These are phyloP conservation scores for Coenobita brevimanus DNA, from an alignment of 1,140 invertebrate genomes.

Conservation along the genomic window DNA sequence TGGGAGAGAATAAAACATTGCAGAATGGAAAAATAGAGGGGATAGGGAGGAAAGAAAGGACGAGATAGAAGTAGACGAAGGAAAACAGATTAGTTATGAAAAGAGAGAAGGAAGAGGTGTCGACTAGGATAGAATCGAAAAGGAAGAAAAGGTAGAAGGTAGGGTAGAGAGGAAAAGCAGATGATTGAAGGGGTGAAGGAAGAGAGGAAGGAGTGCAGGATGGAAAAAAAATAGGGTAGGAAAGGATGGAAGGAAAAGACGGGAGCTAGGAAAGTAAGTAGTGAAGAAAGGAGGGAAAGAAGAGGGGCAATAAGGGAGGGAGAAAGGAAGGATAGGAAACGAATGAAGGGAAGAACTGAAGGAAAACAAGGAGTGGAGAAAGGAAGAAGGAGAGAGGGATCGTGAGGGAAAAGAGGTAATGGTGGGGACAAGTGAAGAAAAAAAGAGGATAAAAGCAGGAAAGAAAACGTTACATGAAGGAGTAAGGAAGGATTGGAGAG, in stretches of 20 bases:
- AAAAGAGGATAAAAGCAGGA: not conserved
- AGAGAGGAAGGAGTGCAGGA: not conserved
- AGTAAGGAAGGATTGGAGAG: too few species aligned
- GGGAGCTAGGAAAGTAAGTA: not conserved
- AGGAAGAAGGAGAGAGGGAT: conserved; percentile 5
- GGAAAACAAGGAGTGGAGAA: not conserved
- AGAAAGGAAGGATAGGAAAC: not conserved
- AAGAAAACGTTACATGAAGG: too few species aligned
- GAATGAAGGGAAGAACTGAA: not conserved
- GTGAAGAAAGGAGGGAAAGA: not conserved
- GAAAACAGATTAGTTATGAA: too few species aligned
- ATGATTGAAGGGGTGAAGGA: not conserved
- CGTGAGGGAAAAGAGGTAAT: not conserved
- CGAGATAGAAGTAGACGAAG: too few species aligned
- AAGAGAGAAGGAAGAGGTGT: too few species aligned
- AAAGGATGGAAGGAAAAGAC: not conserved
- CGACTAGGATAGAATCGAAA: too few species aligned
- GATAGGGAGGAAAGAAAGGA: too few species aligned
- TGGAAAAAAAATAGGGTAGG: not conserved
- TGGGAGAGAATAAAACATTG: too few species aligned
- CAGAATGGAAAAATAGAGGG: too few species aligned
- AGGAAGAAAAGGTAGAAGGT: too few species aligned
- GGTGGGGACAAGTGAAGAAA: not conserved
- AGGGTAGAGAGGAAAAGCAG: too few species aligned
- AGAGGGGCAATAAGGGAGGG: not conserved